Base-by-base conservation (phyloP, 2,888 invertebrate genomes). In the Leucania comma region DNA sequence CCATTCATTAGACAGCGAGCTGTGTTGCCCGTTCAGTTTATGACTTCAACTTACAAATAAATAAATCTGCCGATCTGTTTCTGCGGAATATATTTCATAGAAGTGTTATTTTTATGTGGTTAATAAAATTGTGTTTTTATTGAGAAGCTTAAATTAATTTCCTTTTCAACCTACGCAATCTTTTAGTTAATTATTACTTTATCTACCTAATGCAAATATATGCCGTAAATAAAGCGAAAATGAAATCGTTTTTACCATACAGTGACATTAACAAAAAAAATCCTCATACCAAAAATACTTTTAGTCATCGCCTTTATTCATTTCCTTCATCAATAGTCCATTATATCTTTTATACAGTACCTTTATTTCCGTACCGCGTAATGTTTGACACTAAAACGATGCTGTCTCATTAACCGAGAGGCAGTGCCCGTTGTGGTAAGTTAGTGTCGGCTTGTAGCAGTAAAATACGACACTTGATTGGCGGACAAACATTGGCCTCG, bases 381-480 rank as follows among this genome's bases (percentile, higher is more conserved):
- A 90, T 88, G 89, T 91, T 91, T 92, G 91, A 90, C 93, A 93
- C 88, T 90, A 91, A 94, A 94, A 90, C 92, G 90, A 89, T 88
- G 90, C 88, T 91, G 94, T 94, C 94, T 93, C 94, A 94, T 95
- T 95, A 94, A 90, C 87, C 75, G 87, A 90, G 92, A 93, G 92
- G 88, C 91, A 90, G 88, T 85, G 92, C 90, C 88, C 92, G 92
- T 93, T 93, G 91, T 82, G 89, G 92, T 93, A 94, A 95, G 91
- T 94, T 94, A 95, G 91, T 90, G 92, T 82, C 90, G 90, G 87
- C 88, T 83, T 86, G 88, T 77, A 84, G 91, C 88, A 90, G 89
- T 95, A 95, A 95, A 95, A 83, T 95, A 91, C 87, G 86, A 82
- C 87, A 92, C 90, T 94, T 93, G 93, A 95, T 94, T 91, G 93